Base-by-base conservation (phyloP, 2,888 invertebrate genomes). In the Aspidiotus rigidus region DNA sequence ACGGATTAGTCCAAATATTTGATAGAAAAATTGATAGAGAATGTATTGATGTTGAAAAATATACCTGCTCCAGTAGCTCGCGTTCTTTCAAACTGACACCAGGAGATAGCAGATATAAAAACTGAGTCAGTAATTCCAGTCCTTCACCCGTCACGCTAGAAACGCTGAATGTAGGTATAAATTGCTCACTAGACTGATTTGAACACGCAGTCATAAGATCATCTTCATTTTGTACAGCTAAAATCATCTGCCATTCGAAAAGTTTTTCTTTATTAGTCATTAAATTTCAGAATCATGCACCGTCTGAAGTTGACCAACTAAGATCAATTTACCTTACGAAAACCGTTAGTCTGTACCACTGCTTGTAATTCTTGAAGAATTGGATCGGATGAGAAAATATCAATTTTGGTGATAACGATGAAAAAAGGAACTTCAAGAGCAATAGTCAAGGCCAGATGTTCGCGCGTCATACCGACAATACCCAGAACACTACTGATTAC, bases 331-430 rank as follows among this genome's bases (percentile, higher is more conserved):
- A 77, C 77, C 75, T 81, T 82, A 40, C 82, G 78, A 75, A 85
- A 85, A 7, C 87, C 86, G 16, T 85, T 84, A 64, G 84, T 82
- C 71, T 85, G 85, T 44, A 89, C 79, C 63, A 86, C 80, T 53
- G 81, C 79, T 74, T 86, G 84, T 57, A 89, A 75, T 74, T 83
- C 82, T 72, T 80, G 79, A 7, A 72, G 63, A 11, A 83, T 82
- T 72, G 78, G 77, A 39, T 79, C 79, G 2, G 83, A 81, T 5
- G 82, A 79, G n/a, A 89, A 88, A 70, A 93, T 82, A 79, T 99
- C 98, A 70, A 88, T 88, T 82, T 99, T 99, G 71, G 91, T 95
- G 71, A 99, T 84, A 1, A 97, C 91, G 15, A 94, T 87, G 77
- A 97, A 94, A 78, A 97, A 89, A 0, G 98, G 96, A 75, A 91